phyloP scores from a whole-genome alignment of 2,797 vertebrate species.

The Enteromius thamalakanensis region DNA sequence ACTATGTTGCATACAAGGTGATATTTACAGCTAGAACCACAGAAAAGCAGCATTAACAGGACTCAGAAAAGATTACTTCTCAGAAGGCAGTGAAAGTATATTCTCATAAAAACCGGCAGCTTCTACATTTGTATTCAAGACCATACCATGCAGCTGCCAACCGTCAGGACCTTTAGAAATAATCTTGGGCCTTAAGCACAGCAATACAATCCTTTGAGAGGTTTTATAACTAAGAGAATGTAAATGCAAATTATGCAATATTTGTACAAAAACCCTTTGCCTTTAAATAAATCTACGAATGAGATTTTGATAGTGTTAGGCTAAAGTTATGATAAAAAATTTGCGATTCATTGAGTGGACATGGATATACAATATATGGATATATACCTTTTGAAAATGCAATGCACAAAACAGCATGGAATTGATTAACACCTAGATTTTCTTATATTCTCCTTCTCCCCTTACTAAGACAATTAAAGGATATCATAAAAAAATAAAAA shows the following conservation, averaged over 20 bases:
- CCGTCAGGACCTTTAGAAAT: slow-evolving; percentile 11
- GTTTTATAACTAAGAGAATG: slow-evolving; percentile 7
- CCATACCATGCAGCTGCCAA: neutral
- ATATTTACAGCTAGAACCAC: neutral
- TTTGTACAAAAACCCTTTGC: neutral
- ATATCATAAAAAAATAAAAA: neutral
- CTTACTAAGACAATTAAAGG: neutral
- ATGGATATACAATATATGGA: too few species aligned
- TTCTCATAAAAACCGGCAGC: neutral
- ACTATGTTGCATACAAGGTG: neutral
- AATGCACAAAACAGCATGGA: neutral
- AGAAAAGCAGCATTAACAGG: neutral
- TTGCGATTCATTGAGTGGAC: neutral
- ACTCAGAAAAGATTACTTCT: neutral
- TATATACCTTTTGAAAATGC: neutral
- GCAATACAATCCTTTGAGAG: neutral
- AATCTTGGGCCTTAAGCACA: slow-evolving; percentile 2
- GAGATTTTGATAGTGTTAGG: neutral
- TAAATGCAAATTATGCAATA: neutral
- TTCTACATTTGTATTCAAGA: slow-evolving; percentile 7
- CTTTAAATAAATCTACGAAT: neutral
- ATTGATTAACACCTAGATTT: neutral
- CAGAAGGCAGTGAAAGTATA: neutral
- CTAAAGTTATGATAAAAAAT: neutral
- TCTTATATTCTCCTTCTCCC: neutral